Conservation (phyloP, 2,888 invertebrate species). For the Scaeva pyrastri region DNA sequence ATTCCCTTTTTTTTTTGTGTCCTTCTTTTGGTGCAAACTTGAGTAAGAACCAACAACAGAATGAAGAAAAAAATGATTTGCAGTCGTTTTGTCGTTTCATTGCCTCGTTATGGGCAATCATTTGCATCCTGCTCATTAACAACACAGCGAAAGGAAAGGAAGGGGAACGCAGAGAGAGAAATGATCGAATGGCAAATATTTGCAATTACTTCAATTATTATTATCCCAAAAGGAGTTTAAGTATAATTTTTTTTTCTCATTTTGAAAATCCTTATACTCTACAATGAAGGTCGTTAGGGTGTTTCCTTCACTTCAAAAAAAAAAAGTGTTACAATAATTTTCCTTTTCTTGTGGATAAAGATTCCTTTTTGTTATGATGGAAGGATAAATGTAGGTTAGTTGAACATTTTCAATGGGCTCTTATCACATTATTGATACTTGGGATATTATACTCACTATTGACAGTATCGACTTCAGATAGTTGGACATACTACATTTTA, state of each 20-base stretch:
- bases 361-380: background rate
- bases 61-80: constrained; percentile 27
- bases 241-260: too few species aligned
- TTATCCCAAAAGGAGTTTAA: constrained; percentile 47
- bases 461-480: too few species aligned
- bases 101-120: constrained; percentile 72
- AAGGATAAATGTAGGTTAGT: constrained; percentile 46
- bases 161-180: constrained; percentile 41
- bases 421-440: constrained; percentile 49
- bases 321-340: constrained; percentile 54
- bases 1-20: constrained; percentile 1
- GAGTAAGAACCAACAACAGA: background rate
- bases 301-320: constrained; percentile 48
- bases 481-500: too few species aligned
- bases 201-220: constrained; percentile 71
- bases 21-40: constrained; percentile 19
- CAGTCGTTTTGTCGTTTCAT: constrained; percentile 69
- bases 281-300: background rate
- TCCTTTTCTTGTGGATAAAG: background rate
- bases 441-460: too few species aligned
- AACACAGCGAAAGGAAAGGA: constrained; percentile 22
- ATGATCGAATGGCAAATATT: constrained; percentile 73
- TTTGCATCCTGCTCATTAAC: constrained; percentile 74
- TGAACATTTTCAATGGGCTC: constrained; percentile 45
- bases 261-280: background rate